These are phyloP conservation scores for Lutraria lutraria DNA, from an alignment of 2,888 invertebrate genomes.

Conservation along the genomic window DNA sequence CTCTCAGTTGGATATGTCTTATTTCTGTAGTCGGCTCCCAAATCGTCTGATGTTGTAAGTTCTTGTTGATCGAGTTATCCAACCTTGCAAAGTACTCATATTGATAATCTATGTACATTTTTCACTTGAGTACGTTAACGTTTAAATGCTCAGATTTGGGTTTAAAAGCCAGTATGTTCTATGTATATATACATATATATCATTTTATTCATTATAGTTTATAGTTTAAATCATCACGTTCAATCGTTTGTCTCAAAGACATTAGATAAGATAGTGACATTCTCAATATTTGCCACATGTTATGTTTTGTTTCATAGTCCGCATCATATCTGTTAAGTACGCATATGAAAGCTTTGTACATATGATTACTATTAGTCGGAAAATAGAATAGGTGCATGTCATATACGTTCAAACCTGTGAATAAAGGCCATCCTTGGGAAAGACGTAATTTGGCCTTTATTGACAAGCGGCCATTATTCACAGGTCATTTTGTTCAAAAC, in stretches of 20 bases:
- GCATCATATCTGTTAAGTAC: neutral
- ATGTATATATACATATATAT: constrained; percentile 29
- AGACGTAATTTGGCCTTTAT: no score
- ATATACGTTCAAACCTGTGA: no score
- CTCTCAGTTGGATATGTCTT: neutral
- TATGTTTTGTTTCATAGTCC: neutral
- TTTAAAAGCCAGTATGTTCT: constrained; percentile 37
- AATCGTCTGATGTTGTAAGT: neutral
- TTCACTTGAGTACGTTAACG: neutral
- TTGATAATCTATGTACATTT: neutral
- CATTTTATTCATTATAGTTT: constrained; percentile 12
- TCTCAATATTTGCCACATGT: neutral
- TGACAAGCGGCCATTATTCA: no score
- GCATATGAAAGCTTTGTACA: no score
- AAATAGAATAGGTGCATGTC: no score
- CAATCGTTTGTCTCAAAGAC: constrained; percentile 39
- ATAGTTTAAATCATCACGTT: constrained; percentile 15
- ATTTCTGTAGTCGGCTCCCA: neutral
- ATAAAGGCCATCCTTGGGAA: no score
- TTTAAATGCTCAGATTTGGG: constrained; percentile 33
- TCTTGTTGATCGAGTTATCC: neutral
- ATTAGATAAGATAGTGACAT: constrained; percentile 22
- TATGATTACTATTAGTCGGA: no score
- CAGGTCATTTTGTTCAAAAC: no score
- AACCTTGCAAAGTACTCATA: neutral